A percentile compares a stretch with the other conserved stretches of the same genome.
Conservation (phyloP, 2,888 invertebrate genomes). For the Lithophane socia region DNA sequence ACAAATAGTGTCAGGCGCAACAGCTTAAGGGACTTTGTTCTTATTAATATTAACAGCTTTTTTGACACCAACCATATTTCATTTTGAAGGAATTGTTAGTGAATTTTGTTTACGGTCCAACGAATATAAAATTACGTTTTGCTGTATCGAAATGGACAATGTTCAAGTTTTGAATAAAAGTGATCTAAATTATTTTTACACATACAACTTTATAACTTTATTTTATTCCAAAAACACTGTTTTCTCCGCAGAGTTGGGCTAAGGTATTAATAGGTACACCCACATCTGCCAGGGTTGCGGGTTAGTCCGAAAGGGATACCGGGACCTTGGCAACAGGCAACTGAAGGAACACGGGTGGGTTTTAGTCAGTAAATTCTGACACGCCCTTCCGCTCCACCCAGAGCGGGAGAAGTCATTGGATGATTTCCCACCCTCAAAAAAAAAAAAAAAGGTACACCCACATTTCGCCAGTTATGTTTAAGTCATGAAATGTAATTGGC, state of each 20-base stretch:
- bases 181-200: background rate
- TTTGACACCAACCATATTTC: slow-evolving; percentile 37
- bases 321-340: no score
- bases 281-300: no score
- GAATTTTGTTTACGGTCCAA: background rate
- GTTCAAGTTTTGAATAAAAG: background rate
- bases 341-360: no score
- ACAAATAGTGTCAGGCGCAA: background rate
- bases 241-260: background rate
- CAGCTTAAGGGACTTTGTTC: slow-evolving; percentile 12
- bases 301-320: no score
- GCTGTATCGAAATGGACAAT: background rate
- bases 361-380: no score
- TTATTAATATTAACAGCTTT: slow-evolving; percentile 41
- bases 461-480: no score
- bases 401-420: no score
- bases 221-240: background rate
- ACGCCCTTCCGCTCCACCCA: no score
- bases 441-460: no score
- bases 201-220: background rate
- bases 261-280: background rate
- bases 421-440: no score
- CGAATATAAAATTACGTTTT: no score
- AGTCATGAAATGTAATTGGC: no score
- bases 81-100: slow-evolving; percentile 10